Evolutionary conservation across 2,797 vertebrate species (phyloP), one percentile per base, ranked within the genome.

Genomic region (Neosilurus hyrtlii): DNA sequence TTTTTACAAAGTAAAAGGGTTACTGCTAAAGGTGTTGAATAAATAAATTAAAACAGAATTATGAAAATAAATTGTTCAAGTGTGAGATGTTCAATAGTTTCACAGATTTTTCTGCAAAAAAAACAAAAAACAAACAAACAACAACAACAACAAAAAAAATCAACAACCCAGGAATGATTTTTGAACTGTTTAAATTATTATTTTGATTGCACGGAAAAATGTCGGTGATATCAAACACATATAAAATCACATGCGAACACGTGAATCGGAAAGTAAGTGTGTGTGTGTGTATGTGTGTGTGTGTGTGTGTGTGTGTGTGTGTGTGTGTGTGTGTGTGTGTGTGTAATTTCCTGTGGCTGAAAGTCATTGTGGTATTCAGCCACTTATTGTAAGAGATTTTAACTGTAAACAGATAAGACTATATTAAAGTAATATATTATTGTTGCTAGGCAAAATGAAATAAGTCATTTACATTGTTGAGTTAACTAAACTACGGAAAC

Each of bases 371-470:
- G 4, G 62, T 65, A 65, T 26, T 26, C 61, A 24, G 61, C n/a
- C 10, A 11, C n/a, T 63, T 24, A 63, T 63, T 63, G n/a, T 12
- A 63, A 66, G 7, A 37, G 35, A 67, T 20, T 43, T 43, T 43
- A 30, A 43, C 43, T 43, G 43, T 43, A 43, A 43, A 43, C 73
- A 26, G 4, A 61, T 9, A 57, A 22, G 3, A 72, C 30, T 75
- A 79, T 68, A 83, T 79, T 37, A 72, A 20, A 63, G 51, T 51
- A 51, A 37, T 15, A 24, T 37, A 56, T 79, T 54, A 72, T 65
- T 63, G 43, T 56, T 3, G 10, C 65, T 63, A 18, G 7, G 22
- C 8, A n/a, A 18, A 9, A 59, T 16, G 15, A 10, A 77, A 22
- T 12, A 20, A 49, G 18, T 70, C 20, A 24, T 43, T 43, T 61